Evolutionary conservation across 2,113 vertebrate species (phyloP), one percentile per base, ranked within the genome.

Genomic region (Esox niger): DNA sequence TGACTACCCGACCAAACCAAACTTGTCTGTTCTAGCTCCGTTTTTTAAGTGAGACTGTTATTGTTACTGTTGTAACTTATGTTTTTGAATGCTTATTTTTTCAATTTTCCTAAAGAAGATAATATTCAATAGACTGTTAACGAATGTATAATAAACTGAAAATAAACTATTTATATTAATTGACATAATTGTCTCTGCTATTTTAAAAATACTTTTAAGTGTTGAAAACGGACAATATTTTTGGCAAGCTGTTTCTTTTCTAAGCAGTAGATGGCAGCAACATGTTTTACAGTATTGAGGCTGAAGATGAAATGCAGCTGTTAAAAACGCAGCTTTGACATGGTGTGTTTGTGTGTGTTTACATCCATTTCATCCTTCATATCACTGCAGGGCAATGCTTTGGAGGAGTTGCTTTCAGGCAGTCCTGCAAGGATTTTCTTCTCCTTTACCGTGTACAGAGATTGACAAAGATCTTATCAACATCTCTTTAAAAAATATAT

Each of bases 261-360:
- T 10, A 35, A 35, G 31, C 88, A 80, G 80, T 79, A 89, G 86
- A 64, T 79, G 86, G 88, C 86, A 82, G 86, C 80, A 88, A 33
- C 79, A 66, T 27, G 4, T 47, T 29, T 21, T 17, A 26, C 47
- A 52, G 47, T 52, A 8, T 6, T 4, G 47, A 52, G 47, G n/a
- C 5, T 52, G 47, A 21, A n/a, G 47, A n/a, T 17, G 47, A 25
- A 54, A 21, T 52, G 2, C n/a, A 57, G 10, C 13, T 56, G 6
- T 1, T 21, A 25, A 25, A 10, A n/a, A 21, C 23, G 2, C 23
- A 11, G 11, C n/a, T 29, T 21, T 57, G 55, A n/a, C n/a, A n/a
- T 23, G 49, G 55, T 57, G 55, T 57, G 25, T 26, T 21, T 25
- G 5, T 56, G 47, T 49, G n/a, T 52, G 47, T 52, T n/a, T 52